phyloP scores from a whole-genome alignment of 2,797 vertebrate genomes.

The Squalus acanthias region DNA sequence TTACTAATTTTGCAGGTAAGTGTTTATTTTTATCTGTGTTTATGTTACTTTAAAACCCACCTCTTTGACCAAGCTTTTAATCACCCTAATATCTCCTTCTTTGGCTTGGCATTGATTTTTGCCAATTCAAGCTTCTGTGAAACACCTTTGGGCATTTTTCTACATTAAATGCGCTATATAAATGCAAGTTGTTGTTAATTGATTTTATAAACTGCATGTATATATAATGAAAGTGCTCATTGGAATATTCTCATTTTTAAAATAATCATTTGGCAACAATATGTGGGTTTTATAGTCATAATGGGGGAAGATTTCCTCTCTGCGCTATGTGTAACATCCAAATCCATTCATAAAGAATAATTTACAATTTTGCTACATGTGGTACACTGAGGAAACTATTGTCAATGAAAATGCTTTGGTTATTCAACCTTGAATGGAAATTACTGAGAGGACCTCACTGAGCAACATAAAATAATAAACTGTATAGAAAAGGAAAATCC shows the following conservation, averaged over 20 bases:
- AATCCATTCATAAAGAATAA: neutral
- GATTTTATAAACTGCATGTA: neutral
- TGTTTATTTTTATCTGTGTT: neutral
- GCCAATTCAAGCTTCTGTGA: neutral
- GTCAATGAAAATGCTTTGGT: neutral
- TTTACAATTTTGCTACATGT: neutral
- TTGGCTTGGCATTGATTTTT: neutral
- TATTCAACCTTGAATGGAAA: too few relatives aligned
- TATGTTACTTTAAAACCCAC: neutral
- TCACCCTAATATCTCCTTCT: neutral
- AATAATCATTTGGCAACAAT: too few relatives aligned
- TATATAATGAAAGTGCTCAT: neutral
- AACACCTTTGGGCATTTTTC: neutral
- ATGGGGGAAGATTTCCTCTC: neutral
- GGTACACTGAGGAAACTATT: neutral
- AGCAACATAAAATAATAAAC: too few relatives aligned
- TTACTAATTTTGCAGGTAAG: slow-evolving; percentile 84
- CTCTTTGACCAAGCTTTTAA: neutral
- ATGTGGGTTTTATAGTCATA: neutral
- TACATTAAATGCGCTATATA: neutral
- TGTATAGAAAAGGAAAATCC: too few relatives aligned
- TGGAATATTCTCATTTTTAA: neutral
- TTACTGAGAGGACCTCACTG: too few relatives aligned
- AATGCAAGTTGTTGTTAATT: neutral
- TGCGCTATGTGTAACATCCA: neutral